These are phyloP conservation scores for Calliopum simillimum DNA, from an alignment of 2,888 invertebrate species.

Conservation along the genomic window DNA sequence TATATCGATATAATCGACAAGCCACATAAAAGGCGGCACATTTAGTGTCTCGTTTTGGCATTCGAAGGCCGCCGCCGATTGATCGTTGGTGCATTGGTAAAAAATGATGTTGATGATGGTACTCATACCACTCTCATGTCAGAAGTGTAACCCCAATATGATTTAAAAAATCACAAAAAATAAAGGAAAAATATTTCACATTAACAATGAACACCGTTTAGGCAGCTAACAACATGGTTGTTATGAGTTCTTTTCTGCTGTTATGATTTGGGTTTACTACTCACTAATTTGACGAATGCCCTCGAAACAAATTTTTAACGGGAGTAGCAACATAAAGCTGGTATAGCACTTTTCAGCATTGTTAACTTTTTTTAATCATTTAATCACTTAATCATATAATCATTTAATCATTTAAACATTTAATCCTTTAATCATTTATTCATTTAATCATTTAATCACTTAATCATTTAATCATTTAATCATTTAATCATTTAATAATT, in stretches of 20 bases:
- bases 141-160: not conserved
- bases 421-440: too few species aligned
- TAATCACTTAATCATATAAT: too few species aligned
- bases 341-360: too few species aligned
- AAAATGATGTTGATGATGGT: too few species aligned
- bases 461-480: too few species aligned
- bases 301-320: not conserved
- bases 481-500: too few species aligned
- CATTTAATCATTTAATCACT: too few species aligned
- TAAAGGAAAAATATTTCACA: not conserved
- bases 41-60: slow-evolving; percentile 12
- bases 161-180: slow-evolving; percentile 2
- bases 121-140: too few species aligned
- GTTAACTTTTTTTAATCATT: too few species aligned
- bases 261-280: not conserved
- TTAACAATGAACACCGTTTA: slow-evolving; percentile 21
- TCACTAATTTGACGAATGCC: slow-evolving; percentile 11
- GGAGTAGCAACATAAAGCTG: not conserved
- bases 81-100: too few species aligned
- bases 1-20: slow-evolving; percentile 32
- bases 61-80: too few species aligned
- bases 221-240: not conserved
- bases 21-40: slow-evolving; percentile 30
- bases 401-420: too few species aligned
- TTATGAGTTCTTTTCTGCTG: not conserved